Percentiles rank a stretch among this genome's conserved stretches.
phyloP scores from a whole-genome alignment of 2,113 vertebrate genomes.

The Chroicocephalus ridibundus region DNA sequence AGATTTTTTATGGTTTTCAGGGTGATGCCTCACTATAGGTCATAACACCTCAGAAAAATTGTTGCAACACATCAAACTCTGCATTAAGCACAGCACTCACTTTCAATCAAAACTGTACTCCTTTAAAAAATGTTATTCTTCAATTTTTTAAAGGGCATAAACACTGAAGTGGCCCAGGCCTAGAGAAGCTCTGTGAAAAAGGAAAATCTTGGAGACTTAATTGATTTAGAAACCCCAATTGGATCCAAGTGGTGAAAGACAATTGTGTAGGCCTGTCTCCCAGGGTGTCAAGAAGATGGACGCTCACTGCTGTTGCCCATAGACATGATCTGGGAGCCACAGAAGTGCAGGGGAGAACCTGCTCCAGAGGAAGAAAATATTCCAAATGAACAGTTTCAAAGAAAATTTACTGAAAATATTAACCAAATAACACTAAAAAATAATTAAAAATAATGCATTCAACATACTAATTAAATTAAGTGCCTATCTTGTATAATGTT shows the following conservation, averaged over 20 bases:
- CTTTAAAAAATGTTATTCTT: accelerated
- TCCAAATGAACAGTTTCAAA: neutral
- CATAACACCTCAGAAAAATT: neutral
- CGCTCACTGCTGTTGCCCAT: accelerated
- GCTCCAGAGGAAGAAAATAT: neutral
- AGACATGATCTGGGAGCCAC: neutral
- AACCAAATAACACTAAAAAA: neutral
- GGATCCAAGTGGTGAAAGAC: neutral
- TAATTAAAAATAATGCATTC: neutral
- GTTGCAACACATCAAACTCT: neutral
- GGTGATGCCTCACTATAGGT: neutral
- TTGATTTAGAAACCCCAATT: neutral
- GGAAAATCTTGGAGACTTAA: neutral
- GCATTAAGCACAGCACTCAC: neutral
- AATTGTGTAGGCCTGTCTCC: neutral
- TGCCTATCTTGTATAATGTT: neutral
- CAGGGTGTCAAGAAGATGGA: neutral
- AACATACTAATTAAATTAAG: neutral
- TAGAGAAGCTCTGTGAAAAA: neutral
- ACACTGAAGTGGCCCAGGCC: neutral
- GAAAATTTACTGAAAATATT: neutral
- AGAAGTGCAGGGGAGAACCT: neutral
- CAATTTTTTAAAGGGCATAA: neutral
- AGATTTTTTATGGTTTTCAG: neutral
- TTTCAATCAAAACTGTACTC: neutral